phyloP scores from a whole-genome alignment of 2,888 invertebrate genomes.

The Entomobrya multifasciata region DNA sequence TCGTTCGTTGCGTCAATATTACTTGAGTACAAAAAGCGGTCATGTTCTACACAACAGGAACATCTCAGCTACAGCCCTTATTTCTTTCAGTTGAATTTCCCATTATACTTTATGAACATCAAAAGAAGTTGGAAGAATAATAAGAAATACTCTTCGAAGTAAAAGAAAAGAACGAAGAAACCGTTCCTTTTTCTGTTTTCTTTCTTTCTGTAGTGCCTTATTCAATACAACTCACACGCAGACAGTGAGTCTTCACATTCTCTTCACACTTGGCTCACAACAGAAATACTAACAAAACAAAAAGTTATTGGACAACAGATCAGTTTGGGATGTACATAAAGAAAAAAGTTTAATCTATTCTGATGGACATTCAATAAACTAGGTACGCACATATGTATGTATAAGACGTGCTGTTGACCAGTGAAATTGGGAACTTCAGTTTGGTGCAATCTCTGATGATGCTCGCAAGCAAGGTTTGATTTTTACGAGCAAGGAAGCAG shows the following conservation, averaged over 20 bases:
- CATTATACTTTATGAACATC: too few relatives aligned
- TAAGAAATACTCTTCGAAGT: too few relatives aligned
- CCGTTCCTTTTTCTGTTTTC: slow-evolving; percentile 13
- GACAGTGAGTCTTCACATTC: slow-evolving; percentile 32
- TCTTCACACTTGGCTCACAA: too few relatives aligned
- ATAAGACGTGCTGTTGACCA: not conserved
- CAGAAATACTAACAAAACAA: too few relatives aligned
- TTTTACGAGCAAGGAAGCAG: not conserved
- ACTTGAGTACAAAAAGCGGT: slow-evolving; percentile 52
- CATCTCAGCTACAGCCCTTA: not conserved
- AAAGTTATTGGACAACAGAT: slow-evolving; percentile 6
- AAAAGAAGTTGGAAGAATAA: too few relatives aligned
- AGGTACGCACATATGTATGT: too few relatives aligned
- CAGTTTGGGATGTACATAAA: not conserved
- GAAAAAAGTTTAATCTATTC: slow-evolving; percentile 58
- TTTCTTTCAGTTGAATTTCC: not conserved
- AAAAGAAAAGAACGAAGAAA: slow-evolving; percentile 26
- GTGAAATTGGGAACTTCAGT: not conserved
- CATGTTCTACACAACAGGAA: slow-evolving; percentile 60
- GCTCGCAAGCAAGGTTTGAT: not conserved
- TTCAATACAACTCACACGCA: slow-evolving; percentile 19
- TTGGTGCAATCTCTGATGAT: not conserved
- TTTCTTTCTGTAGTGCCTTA: not conserved
- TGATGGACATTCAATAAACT: slow-evolving; percentile 51
- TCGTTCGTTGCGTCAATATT: too few relatives aligned